phyloP scores from a whole-genome alignment of 2,797 vertebrate species.

The Rhinatrema bivittatum region DNA sequence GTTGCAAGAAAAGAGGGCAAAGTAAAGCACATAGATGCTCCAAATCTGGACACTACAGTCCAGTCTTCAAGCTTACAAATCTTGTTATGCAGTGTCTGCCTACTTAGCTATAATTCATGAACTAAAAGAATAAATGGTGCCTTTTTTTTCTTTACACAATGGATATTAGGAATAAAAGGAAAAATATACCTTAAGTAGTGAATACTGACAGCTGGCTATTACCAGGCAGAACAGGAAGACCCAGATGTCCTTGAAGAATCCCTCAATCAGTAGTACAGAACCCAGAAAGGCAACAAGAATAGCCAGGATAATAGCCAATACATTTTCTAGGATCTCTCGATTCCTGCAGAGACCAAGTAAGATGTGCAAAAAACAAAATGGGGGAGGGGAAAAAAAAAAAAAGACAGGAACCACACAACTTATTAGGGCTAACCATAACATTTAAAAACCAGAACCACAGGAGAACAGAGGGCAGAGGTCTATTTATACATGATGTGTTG shows the following conservation, averaged over 20 bases:
- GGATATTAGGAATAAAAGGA: background rate
- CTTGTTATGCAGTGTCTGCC: no score
- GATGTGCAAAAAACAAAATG: background rate
- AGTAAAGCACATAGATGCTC: no score
- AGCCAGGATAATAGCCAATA: slow-evolving; percentile 84
- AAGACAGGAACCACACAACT: background rate
- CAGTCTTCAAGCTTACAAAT: no score
- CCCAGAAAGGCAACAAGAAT: slow-evolving; percentile 95
- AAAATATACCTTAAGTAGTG: slow-evolving; percentile 81
- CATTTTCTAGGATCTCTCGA: slow-evolving; percentile 90
- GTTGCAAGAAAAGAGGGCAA: no score
- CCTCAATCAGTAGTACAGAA: slow-evolving; percentile 86
- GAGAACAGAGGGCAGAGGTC: no score
- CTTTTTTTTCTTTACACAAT: background rate
- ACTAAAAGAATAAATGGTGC: background rate
- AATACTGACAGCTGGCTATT: slow-evolving; percentile 97
- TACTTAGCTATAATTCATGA: no score
- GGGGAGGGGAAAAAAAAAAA: no score
- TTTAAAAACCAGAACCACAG: no score
- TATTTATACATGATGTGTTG: no score
- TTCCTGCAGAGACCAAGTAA: slow-evolving; percentile 62
- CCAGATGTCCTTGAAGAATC: slow-evolving; percentile 97
- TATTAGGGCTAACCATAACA: no score
- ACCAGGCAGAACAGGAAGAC: slow-evolving; percentile 98
- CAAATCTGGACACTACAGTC: no score